Conservation (phyloP, 2,113 vertebrate species). For the Crotalus tigris region DNA sequence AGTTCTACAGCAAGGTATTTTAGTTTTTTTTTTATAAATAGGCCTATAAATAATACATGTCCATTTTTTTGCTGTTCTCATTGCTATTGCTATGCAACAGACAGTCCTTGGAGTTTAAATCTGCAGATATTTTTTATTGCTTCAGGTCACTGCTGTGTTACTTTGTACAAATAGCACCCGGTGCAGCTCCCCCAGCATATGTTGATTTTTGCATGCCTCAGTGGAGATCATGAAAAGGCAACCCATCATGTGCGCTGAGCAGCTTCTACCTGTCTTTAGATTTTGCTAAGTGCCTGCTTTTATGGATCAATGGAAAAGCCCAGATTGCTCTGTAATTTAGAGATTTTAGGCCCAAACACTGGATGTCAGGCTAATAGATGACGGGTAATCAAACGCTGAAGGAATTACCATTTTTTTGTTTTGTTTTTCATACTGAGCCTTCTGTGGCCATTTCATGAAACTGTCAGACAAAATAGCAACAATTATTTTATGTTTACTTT, state of each 20-base stretch:
- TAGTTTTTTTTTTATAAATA: slow-evolving; percentile 59
- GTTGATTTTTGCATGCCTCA: slow-evolving; percentile 61
- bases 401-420: slow-evolving; percentile 28
- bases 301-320: slow-evolving; percentile 60
- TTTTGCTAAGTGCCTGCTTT: slow-evolving; percentile 62
- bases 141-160: slow-evolving; percentile 51
- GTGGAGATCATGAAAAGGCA: slow-evolving; percentile 48
- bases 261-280: slow-evolving; percentile 55
- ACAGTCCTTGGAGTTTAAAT: slow-evolving; percentile 56
- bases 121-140: slow-evolving; percentile 63
- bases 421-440: background rate
- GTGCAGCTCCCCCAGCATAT: slow-evolving; percentile 41
- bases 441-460: slow-evolving; percentile 25
- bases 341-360: slow-evolving; percentile 59
- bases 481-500: slow-evolving; percentile 2
- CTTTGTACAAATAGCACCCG: slow-evolving; percentile 48
- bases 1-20: slow-evolving; percentile 49
- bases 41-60: slow-evolving; percentile 68
- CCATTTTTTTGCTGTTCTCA: slow-evolving; percentile 55
- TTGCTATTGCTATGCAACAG: slow-evolving; percentile 64
- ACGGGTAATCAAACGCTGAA: slow-evolving; percentile 8
- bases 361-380: slow-evolving; percentile 45
- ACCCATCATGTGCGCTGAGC: slow-evolving; percentile 17
- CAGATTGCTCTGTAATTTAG: slow-evolving; percentile 58
- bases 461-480: slow-evolving; percentile 23